These are phyloP conservation scores for Cathartes aura DNA, from an alignment of 2,113 vertebrate species.

Conservation along the genomic window DNA sequence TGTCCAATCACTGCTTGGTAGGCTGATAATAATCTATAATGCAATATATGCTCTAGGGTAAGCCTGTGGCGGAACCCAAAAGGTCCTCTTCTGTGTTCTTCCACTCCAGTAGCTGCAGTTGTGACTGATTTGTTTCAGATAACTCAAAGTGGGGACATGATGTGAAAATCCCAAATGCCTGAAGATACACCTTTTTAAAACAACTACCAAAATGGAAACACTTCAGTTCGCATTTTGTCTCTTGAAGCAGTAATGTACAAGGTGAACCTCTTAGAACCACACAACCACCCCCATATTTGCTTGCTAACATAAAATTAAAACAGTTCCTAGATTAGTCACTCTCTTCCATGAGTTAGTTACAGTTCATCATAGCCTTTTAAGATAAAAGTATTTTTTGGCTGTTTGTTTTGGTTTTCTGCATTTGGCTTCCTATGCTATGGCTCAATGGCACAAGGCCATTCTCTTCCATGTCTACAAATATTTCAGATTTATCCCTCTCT, in stretches of 20 bases:
- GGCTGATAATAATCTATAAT: not conserved
- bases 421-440: not conserved
- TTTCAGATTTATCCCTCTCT: not conserved
- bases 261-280: not conserved
- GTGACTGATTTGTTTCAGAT: not conserved
- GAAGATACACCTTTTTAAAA: not conserved
- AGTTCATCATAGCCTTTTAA: not conserved
- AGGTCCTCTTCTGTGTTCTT: not conserved
- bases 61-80: not conserved
- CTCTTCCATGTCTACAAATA: not conserved
- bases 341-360: not conserved
- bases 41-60: not conserved
- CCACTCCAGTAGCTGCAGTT: not conserved
- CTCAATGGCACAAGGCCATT: not conserved
- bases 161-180: not conserved
- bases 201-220: not conserved
- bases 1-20: not conserved
- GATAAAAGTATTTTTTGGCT: not conserved
- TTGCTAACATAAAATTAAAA: not conserved
- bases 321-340: not conserved
- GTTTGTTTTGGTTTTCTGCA: not conserved
- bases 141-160: not conserved
- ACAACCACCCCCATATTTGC: not conserved
- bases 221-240: not conserved
- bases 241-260: not conserved